Base-by-base conservation (phyloP, 2,797 vertebrate genomes). In the Moxostoma hubbsi region DNA sequence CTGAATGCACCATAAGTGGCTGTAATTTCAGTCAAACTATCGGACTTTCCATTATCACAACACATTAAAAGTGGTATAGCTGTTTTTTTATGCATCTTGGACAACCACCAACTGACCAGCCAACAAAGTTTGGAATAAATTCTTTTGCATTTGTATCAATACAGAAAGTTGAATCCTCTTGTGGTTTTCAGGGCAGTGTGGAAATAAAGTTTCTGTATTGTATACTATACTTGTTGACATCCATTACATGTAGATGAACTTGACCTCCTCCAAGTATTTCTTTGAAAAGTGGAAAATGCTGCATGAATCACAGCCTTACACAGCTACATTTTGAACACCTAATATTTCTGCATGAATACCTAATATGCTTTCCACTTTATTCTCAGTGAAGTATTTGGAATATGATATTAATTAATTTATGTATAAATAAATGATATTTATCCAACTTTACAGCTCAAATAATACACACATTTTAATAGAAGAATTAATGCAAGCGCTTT, bases 231-330 rank as follows among this genome's bases (percentile, higher is more conserved):
- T 24, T 36, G 62, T 58, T 83, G 81, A 79, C 72, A 72, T 75
- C 5, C 67, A 81, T 50, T 57, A 81, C 36, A 76, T 67, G 68
- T 67, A 43, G 62, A 58, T 73, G 73, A 80, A 78, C 68, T 68
- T 54, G 54, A 63, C 73, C 75, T 77, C 49, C 55, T 51, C 63
- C 66, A 12, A 50, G 24, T 62, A 69, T 79, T 78, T 79, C 71
- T 85, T 68, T 53, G 46, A 53, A 36, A 36, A 36, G 36, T 36
- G 36, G 36, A 36, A 62, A 73, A 61, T 7, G 13, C 18, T 45
- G 47, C 0, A 1, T n/a, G 63, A 63, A 68, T 68, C 71, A 61
- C 46, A 9, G 7, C 9, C 45, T 75, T 58, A 82, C 62, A 69
- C 45, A 10, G 62, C 11, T 24, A n/a, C 61, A 47, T 67, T 66